Evolutionary conservation across 2,113 vertebrate species (phyloP).

Genomic region (Stegastes partitus): DNA sequence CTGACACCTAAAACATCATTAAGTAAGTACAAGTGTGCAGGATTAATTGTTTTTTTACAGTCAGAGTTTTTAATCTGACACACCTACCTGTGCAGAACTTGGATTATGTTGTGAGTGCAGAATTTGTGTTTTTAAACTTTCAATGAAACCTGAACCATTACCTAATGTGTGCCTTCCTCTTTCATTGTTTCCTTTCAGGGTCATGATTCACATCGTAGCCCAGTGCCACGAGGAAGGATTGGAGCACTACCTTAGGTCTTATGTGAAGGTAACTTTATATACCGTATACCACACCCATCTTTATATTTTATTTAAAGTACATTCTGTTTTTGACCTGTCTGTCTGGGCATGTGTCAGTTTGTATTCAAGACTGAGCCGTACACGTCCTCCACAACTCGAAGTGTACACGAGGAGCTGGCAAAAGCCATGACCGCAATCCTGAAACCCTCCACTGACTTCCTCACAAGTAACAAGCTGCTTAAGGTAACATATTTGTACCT

Average conservation of each 20-base stretch:
- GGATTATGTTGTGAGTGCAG: neutral
- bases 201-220: constrained; percentile 97
- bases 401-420: constrained; percentile 94
- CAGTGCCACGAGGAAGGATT: constrained; percentile 98
- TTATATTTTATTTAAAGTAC: neutral
- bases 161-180: too few relatives aligned
- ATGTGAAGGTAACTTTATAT: constrained; percentile 90
- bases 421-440: constrained; percentile 98
- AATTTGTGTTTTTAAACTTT: neutral
- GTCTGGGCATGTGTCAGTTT: constrained; percentile 83
- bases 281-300: neutral
- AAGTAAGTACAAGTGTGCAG: too few relatives aligned
- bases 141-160: neutral
- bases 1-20: too few relatives aligned
- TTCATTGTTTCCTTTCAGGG: constrained; percentile 80
- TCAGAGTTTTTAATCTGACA: neutral
- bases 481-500: constrained; percentile 86
- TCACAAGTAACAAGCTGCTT: constrained; percentile 97
- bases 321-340: neutral
- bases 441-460: constrained; percentile 98
- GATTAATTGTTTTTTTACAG: neutral
- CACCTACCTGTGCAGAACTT: neutral
- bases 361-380: constrained; percentile 94
- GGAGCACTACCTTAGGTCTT: constrained; percentile 96
- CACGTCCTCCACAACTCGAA: constrained; percentile 88